Base-by-base conservation (phyloP, 1,140 invertebrate genomes). In the Venustaconcha ellipsiformis region DNA sequence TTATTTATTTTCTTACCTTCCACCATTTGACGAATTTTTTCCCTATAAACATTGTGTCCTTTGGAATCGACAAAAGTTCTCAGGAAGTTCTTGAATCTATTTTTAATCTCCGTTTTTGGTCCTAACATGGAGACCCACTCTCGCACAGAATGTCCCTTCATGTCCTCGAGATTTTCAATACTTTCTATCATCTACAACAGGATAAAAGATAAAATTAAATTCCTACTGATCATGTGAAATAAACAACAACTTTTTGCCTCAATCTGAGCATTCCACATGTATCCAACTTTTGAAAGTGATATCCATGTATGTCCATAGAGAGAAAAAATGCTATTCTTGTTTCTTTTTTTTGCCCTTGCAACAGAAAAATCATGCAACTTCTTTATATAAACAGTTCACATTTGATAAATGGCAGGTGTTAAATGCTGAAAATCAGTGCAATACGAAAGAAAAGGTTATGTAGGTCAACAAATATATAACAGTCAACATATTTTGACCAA, bases 81-180 rank as follows among this genome's bases (percentile, higher is more conserved):
- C 20, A 99, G 90, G 88, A 99, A 99, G 83, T 96, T 97, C 88
- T 97, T 97, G 86, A 99, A 99, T 56, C 98, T 93, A 90, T 99
- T 98, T 65, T 95, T 94, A 84, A 99, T 99, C 92, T 99, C 98
- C 15, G 95, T 97, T 66, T 94, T 92, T 0, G 98, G 97, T n/a
- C 95, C 97, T 66, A 98, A 90, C 95, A 99, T 97, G 68, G 94
- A 93, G 1, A 99, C 97, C 97, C 98, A 99, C 85, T 99, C 97
- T 82, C 96, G 94, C 0, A 96, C 94, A 3, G 94, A 93, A 84
- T 98, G 94, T 11, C 96, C 96, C 88, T 97, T 97, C 86, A 92
- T 92, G 85, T 99, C 98, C 90, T 99, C 98, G 14, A 99, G 91
- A 90, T 99, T 99, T 87, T 99, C 98, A 82, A 99, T 98, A 59